Evolutionary conservation across 2,888 invertebrate genomes (phyloP), one percentile per base, ranked within the genome.

Genomic region (Athripsodes cinereus): DNA sequence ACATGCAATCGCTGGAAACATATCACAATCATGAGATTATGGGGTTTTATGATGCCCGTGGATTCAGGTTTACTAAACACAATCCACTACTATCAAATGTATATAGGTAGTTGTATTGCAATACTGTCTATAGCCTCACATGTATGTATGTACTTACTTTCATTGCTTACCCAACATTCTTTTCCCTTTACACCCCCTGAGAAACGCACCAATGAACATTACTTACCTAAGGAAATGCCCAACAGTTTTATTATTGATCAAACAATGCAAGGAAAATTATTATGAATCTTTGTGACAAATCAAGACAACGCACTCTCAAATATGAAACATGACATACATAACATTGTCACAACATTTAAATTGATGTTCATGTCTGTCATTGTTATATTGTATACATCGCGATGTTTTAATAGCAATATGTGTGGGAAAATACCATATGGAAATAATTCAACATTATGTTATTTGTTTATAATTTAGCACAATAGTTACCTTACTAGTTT

Each of bases 191-290:
- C 34, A 47, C 55, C 40, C 57, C 44, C 31, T 22, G 21, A 53
- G 55, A 52, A 57, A 62, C 60, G 62, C 62, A 55, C 60, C 59
- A 57, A 53, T 55, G 60, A 62, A 53, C 60, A 60, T 57, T 50
- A 52, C 50, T 58, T 48, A 47, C 53, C 47, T 48, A 21, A 52
- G 61, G 56, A 63, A 55, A 53, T 54, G 60, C 53, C 55, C 47
- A 49, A 60, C 52, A 62, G 47, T 60, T 62, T 58, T 62, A 57
- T 60, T 60, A 57, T 60, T 60, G 58, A 60, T 60, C 62, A 60
- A 60, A 62, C 57, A 57, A 54, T 58, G 53, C 52, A 54, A 34
- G 53, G n/a, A 47, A 40, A 40, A 13, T 40, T 3, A n/a, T 40
- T n/a, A 13, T 40, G 40, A 40, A 40, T 40, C 2, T 16, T 2